phyloP scores from a whole-genome alignment of 2,888 invertebrate species.

The Campoletis raptor region DNA sequence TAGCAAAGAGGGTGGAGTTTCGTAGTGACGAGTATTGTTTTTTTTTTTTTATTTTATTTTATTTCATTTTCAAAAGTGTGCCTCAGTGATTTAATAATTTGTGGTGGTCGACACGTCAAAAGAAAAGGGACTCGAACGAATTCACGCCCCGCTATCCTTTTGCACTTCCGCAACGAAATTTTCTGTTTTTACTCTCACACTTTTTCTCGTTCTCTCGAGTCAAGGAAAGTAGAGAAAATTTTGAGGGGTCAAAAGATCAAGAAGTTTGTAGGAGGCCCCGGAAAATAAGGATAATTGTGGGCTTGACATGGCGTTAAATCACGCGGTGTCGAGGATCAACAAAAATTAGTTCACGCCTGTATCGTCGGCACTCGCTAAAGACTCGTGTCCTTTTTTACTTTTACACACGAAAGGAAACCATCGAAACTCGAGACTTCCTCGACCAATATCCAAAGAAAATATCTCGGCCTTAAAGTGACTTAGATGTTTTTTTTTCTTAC shows the following conservation, averaged over 20 bases:
- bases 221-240: slow-evolving; percentile 25
- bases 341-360: slow-evolving; percentile 31
- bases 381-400: not conserved
- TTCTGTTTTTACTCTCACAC: slow-evolving; percentile 37
- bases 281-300: slow-evolving; percentile 25
- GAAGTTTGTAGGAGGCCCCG: slow-evolving; percentile 21
- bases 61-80: slow-evolving; percentile 15
- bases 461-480: not conserved
- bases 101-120: slow-evolving; percentile 47
- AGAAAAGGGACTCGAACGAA: slow-evolving; percentile 5
- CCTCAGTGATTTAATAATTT: slow-evolving; percentile 59
- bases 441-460: slow-evolving; percentile 22
- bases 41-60: slow-evolving; percentile 19
- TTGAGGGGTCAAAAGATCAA: slow-evolving; percentile 1
- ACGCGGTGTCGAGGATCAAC: slow-evolving; percentile 43
- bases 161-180: slow-evolving; percentile 56
- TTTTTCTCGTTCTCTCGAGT: slow-evolving; percentile 1
- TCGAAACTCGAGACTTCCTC: slow-evolving; percentile 80
- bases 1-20: slow-evolving; percentile 3
- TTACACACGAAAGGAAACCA: slow-evolving; percentile 81
- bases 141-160: slow-evolving; percentile 60
- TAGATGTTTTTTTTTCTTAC: not conserved
- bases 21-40: slow-evolving; percentile 3
- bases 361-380: slow-evolving; percentile 55
- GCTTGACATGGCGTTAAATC: slow-evolving; percentile 15